Evolutionary conservation across 2,888 invertebrate genomes (phyloP), one percentile per base, ranked within the genome.

Genomic region (Dione juno): DNA sequence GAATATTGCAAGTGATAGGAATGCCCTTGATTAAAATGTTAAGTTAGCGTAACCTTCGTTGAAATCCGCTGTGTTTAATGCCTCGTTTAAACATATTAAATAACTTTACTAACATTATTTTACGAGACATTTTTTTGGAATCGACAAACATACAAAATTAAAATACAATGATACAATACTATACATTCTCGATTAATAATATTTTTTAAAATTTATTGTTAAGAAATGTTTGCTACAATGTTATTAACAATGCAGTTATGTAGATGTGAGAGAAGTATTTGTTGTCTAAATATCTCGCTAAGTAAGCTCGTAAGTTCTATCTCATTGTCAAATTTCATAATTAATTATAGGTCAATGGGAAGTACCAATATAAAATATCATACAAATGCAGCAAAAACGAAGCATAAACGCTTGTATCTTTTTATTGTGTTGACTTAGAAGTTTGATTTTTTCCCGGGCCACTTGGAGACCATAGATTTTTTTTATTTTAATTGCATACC

Each of bases 21-120:
- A 77, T 70, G 77, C 75, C 77, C 77, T 77, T 77, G 77, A 73
- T 75, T 74, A 66, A 76, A 75, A 77, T 75, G 76, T 76, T 77
- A 75, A 76, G 72, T 76, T 74, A 71, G 72, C 69, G 52, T 73
- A 72, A 73, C 77, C 77, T 77, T 76, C 73, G 69, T 73, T 50
- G 69, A 73, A 72, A 74, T 76, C 73, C 75, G 72, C 69, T 68
- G 71, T 70, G 67, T 61, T 43, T 65, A 45, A 63, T 58, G 54
- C 64, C 57, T 58, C 53, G 65, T 21, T 61, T 66, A 50, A 71
- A 50, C 28, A 48, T 68, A 37, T 65, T 59, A 54, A 65, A 59
- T 53, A 67, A 58, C 45, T 69, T 16, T 41, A 37, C 40, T 28
- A 11, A 40, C n/a, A 61, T 58, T 48, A 61, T 52, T 35, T 50